Percentiles rank a stretch among this genome's conserved stretches.
phyloP scores from a whole-genome alignment of 2,113 vertebrate genomes.

The Thymallus thymallus region DNA sequence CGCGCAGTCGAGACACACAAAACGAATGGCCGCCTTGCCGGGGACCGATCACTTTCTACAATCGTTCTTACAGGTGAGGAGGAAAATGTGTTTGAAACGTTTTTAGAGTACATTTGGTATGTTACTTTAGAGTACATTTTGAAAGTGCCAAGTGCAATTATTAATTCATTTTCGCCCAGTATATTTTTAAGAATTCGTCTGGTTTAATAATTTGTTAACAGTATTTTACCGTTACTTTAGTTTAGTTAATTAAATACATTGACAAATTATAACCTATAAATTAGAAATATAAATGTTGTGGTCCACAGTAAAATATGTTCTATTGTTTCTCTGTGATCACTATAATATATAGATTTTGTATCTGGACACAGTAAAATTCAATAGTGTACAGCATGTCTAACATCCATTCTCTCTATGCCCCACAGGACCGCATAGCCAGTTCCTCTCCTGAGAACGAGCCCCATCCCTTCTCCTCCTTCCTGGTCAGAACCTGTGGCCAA shows the following conservation, averaged over 20 bases:
- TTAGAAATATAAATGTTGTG: neutral
- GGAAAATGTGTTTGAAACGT: neutral
- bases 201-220: no score
- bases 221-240: no score
- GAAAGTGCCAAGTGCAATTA: neutral
- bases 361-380: no score
- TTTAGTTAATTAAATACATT: no score
- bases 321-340: no score
- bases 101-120: neutral
- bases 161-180: neutral
- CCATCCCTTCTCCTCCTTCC: conserved; percentile 23
- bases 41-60: conserved; percentile 33
- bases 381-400: neutral
- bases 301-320: neutral
- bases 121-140: neutral
- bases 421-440: conserved; percentile 43
- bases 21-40: conserved; percentile 27
- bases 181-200: no score
- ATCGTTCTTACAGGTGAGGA: conserved; percentile 48
- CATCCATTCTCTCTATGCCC: neutral
- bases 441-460: conserved; percentile 37
- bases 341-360: no score
- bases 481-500: conserved; percentile 35
- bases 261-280: neutral
- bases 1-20: neutral